Evolutionary conservation across 2,888 invertebrate genomes (phyloP).

Genomic region (Drosophila falleni): DNA sequence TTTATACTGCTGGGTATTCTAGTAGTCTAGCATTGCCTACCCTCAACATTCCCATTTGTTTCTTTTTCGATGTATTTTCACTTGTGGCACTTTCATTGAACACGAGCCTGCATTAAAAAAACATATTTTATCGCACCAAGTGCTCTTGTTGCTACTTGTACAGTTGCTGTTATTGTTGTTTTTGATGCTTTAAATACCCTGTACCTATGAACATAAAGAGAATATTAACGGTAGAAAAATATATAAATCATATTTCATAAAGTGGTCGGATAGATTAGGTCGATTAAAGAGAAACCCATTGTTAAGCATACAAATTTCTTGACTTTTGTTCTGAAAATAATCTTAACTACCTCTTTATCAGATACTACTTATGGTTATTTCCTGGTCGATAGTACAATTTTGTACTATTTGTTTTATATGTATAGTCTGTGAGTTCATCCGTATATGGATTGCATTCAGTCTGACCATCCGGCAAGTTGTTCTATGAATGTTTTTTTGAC

Average conservation of each 20-base stretch:
- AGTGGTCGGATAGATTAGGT: background rate
- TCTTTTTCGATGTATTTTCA: conserved; percentile 35
- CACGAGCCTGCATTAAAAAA: conserved; percentile 71
- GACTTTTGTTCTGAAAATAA: background rate
- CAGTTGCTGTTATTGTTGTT: conserved; percentile 25
- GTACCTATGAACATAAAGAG: background rate
- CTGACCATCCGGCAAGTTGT: conserved; percentile 30
- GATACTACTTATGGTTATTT: background rate
- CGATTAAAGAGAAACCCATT: background rate
- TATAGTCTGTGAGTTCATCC: background rate
- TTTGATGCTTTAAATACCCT: conserved; percentile 29
- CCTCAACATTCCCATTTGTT: background rate
- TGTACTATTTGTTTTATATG: conserved; percentile 32
- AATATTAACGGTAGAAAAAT: background rate
- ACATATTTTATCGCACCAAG: conserved; percentile 67
- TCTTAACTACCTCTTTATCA: no score
- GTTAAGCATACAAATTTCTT: background rate
- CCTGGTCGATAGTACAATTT: conserved; percentile 2
- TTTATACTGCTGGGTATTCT: background rate
- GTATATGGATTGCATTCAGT: conserved; percentile 32
- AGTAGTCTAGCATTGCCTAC: background rate
- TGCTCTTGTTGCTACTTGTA: conserved; percentile 27
- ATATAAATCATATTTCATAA: no score
- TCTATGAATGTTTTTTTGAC: conserved; percentile 49
- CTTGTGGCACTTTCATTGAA: conserved; percentile 67